Evolutionary conservation across 2,113 vertebrate genomes (phyloP), one percentile per base, ranked within the genome.

Genomic region (Nothoprocta perdicaria): DNA sequence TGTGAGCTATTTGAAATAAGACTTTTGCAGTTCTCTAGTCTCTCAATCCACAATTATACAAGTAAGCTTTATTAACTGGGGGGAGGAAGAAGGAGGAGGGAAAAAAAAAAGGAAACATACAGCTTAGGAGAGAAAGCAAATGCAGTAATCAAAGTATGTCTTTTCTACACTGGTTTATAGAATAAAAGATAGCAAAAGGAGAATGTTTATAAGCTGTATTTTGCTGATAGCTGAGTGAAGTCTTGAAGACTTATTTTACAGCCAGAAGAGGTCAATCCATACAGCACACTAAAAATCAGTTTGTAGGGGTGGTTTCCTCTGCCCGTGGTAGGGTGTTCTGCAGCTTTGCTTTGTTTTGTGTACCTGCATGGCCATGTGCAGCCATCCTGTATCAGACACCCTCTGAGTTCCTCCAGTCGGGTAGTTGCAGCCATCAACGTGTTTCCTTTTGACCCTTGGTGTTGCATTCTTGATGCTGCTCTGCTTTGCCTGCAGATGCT

Each of bases 321-420:
- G 45, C 52, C 46, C 66, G 40, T 31, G 17, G 31, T 63, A 60
- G 5, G 7, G 5, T 27, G 23, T 26, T 48, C 21, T 68, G 19
- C 31, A 41, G 21, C n/a, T 65, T 27, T 52, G 65, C 27, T 78
- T 81, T 58, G 48, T n/a, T 43, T 52, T 50, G 31, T 38, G 22
- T 24, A 5, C 43, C 24, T 60, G 62, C 33, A 12, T 4, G 48
- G 53, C 27, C n/a, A 6, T 17, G 9, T 2, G 23, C 9, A 45
- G 35, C 45, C 38, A n/a, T 57, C 15, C 31, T 10, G 0, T 17
- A 22, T 6, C 22, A 4, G 18, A 33, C 31, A 31, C 50, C 62
- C 31, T 33, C 12, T 9, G 12, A 0, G 0, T 24, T 5, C 14
- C 48, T 55, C 53, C 53, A 31, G 15, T 12, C 1, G 5, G 6